Conservation (phyloP, 2,797 vertebrate genomes). For the Pygocentrus nattereri region DNA sequence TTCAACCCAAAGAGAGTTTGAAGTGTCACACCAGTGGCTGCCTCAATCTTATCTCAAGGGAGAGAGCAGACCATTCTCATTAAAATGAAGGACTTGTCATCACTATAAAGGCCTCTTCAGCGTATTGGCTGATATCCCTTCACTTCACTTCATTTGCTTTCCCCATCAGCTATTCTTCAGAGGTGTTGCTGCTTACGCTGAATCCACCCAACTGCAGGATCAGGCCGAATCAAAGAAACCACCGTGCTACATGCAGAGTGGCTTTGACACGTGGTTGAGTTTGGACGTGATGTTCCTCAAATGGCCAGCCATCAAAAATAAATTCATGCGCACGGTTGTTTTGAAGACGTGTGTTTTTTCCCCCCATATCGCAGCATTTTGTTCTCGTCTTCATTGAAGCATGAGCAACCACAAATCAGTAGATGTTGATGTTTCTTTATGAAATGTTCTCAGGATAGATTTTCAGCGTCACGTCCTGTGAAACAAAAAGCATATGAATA, state of each 20-base stretch:
- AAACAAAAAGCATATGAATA: conserved; percentile 38
- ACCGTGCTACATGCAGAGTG: conserved; percentile 24
- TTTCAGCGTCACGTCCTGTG: conserved; percentile 33
- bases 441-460: conserved; percentile 32
- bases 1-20: conserved; percentile 51
- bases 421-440: conserved; percentile 16
- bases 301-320: conserved; percentile 44
- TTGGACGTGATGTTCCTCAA: conserved; percentile 32
- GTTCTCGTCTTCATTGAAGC: conserved; percentile 20
- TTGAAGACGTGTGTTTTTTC: conserved; percentile 12
- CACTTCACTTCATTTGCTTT: conserved; percentile 15
- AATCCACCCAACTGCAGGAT: conserved; percentile 48
- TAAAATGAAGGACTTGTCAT: conserved; percentile 59
- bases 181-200: conserved; percentile 6
- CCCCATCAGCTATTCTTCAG: conserved; percentile 11
- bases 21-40: conserved; percentile 60
- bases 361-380: conserved; percentile 9
- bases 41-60: conserved; percentile 60
- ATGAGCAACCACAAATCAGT: conserved; percentile 34
- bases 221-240: conserved; percentile 24
- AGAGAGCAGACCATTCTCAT: conserved; percentile 56
- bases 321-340: conserved; percentile 27
- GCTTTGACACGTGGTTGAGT: conserved; percentile 37
- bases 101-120: conserved; percentile 52
- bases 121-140: conserved; percentile 50